These are phyloP conservation scores for Leptodactylus fallax DNA, from an alignment of 2,797 vertebrate species.

Conservation along the genomic window DNA sequence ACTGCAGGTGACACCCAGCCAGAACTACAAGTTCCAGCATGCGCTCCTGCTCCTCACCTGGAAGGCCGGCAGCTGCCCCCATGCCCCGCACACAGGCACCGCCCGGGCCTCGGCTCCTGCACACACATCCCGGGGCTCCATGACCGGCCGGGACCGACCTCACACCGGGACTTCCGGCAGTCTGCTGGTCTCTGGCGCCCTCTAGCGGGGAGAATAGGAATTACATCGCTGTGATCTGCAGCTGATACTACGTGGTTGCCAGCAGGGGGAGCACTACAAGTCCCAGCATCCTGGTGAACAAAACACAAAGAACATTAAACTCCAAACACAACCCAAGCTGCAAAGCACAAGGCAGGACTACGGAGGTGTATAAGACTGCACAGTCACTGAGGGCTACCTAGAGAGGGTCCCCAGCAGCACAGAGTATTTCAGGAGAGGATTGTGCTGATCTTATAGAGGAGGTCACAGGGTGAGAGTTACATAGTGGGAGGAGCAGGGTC, in stretches of 20 bases:
- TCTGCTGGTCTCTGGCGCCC: neutral
- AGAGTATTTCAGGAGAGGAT: no score
- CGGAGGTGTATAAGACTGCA: no score
- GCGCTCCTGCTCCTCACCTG: constrained; percentile 31
- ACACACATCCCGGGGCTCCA: constrained; percentile 29
- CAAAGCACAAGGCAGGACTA: no score
- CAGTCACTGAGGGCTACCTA: no score
- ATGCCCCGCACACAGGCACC: constrained; percentile 36
- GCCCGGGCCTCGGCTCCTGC: constrained; percentile 23
- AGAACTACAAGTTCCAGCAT: constrained; percentile 18
- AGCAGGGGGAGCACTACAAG: no score
- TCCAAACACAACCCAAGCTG: no score
- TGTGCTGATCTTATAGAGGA: no score
- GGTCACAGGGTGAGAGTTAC: no score
- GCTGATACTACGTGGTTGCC: neutral
- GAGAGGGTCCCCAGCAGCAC: no score
- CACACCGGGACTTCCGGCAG: neutral
- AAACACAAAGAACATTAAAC: no score
- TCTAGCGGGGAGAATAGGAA: neutral
- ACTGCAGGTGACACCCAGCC: neutral
- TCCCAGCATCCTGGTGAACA: no score
- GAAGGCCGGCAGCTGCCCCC: constrained; percentile 13
- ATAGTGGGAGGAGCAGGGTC: no score
- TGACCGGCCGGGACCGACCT: neutral
- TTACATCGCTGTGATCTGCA: neutral